Percentiles rank a stretch among this genome's conserved stretches.
phyloP scores from a whole-genome alignment of 2,797 vertebrate species.

The Anas bahamensis region DNA sequence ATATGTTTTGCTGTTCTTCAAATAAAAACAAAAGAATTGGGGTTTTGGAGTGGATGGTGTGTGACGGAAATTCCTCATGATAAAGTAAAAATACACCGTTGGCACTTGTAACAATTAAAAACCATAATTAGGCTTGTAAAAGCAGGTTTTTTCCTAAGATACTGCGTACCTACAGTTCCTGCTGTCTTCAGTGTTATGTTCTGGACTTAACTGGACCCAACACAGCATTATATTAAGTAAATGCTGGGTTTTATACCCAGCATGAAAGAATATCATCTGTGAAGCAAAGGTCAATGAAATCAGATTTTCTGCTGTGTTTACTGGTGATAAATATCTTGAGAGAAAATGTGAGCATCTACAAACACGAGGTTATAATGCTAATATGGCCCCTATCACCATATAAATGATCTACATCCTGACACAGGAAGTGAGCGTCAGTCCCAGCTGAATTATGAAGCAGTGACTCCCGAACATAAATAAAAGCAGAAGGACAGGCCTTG shows the following conservation, averaged over 20 bases:
- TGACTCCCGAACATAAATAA: conserved; percentile 58
- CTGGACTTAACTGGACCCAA: not conserved
- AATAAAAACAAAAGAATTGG: not conserved
- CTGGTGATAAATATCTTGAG: not conserved
- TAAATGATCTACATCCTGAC: conserved; percentile 56
- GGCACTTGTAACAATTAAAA: not conserved
- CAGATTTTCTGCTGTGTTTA: conserved; percentile 45
- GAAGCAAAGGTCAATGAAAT: conserved; percentile 14
- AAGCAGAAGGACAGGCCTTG: conserved; percentile 18
- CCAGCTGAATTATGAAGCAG: conserved; percentile 20
- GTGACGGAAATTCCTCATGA: not conserved
- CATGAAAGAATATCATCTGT: conserved; percentile 18
- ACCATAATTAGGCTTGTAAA: not conserved
- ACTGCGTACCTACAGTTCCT: not conserved
- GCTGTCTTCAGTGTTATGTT: not conserved
- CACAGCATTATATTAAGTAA: not conserved
- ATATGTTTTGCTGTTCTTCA: not conserved
- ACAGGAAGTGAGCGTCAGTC: conserved; percentile 43
- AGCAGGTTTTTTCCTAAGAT: not conserved
- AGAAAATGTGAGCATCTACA: conserved; percentile 56
- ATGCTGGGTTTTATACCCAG: not conserved
- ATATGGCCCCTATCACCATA: conserved; percentile 35
- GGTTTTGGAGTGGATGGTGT: not conserved
- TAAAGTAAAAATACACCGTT: not conserved
- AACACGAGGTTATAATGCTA: conserved; percentile 33